Conservation (phyloP, 2,888 invertebrate genomes). For the Drosophila mettleri region DNA sequence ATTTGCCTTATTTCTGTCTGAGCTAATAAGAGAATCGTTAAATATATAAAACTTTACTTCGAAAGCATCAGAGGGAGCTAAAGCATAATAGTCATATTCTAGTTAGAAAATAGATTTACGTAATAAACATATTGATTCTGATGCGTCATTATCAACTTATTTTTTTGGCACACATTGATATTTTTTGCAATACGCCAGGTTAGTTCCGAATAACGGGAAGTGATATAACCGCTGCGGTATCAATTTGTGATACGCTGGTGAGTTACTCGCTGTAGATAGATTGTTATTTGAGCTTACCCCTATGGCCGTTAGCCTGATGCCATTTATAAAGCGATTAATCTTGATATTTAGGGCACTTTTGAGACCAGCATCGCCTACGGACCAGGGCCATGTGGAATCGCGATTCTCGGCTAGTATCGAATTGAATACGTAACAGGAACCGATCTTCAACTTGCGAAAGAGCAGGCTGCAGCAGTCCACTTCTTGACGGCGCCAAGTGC, state of each 20-base stretch:
- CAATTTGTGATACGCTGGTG: neutral
- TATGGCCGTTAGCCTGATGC: conserved; percentile 29
- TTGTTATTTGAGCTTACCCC: conserved; percentile 51
- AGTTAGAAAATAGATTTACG: neutral
- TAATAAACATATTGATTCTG: neutral
- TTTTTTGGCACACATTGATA: too few species aligned
- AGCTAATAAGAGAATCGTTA: too few species aligned
- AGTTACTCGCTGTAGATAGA: neutral
- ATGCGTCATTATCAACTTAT: too few species aligned
- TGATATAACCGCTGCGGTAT: neutral
- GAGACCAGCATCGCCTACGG: conserved; percentile 60
- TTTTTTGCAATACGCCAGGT: neutral
- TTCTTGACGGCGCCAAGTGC: conserved; percentile 62
- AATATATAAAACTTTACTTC: too few species aligned
- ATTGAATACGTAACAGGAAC: conserved; percentile 65
- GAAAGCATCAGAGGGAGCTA: too few species aligned
- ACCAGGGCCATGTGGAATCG: conserved; percentile 73
- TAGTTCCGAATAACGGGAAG: neutral
- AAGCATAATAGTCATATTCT: too few species aligned
- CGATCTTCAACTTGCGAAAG: conserved; percentile 30
- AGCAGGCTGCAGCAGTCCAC: conserved; percentile 68
- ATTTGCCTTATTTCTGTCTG: too few species aligned
- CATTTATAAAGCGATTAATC: conserved; percentile 42
- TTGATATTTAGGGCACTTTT: conserved; percentile 59
- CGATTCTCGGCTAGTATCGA: conserved; percentile 29